These are phyloP conservation scores for Drosophila fuyamai DNA, from an alignment of 1,140 invertebrate species.

Conservation along the genomic window DNA sequence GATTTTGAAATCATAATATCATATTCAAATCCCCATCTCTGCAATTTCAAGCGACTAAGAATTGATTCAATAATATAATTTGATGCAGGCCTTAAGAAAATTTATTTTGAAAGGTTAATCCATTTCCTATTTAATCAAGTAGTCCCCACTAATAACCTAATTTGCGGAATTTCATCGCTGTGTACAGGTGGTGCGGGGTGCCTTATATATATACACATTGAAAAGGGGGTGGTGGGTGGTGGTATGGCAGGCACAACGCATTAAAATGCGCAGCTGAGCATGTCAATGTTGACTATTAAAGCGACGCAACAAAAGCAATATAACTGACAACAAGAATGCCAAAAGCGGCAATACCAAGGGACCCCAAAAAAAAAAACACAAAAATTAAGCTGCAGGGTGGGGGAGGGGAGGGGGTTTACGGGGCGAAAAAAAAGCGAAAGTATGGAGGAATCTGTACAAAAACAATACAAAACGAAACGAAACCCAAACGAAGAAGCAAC, in stretches of 20 bases:
- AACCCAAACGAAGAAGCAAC: constrained; percentile 42
- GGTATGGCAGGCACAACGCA: constrained; percentile 32
- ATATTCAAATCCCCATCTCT: no score
- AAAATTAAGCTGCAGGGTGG: not conserved
- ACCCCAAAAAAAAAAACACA: not conserved
- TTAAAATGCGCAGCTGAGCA: constrained; percentile 77
- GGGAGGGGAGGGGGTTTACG: not conserved
- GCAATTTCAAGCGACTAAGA: no score
- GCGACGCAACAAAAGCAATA: constrained; percentile 35
- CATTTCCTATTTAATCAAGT: not conserved
- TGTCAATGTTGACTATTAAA: constrained; percentile 76
- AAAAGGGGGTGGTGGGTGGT: not conserved
- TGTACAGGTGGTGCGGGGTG: not conserved
- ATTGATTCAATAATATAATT: no score
- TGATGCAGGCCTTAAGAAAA: no score
- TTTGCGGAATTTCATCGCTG: not conserved
- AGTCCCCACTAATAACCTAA: not conserved
- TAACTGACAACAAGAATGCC: constrained; percentile 17
- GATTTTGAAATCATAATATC: not conserved
- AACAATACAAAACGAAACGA: constrained; percentile 49
- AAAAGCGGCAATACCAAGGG: constrained; percentile 14
- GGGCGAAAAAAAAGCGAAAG: constrained; percentile 62
- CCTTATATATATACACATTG: not conserved
- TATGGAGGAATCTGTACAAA: constrained; percentile 69
- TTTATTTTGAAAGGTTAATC: no score